Percentiles rank a stretch among this genome's conserved stretches.
These are phyloP conservation scores for Hydrozoanthus tunicans DNA, from an alignment of 64 coral and sea anemone species.

Conservation along the genomic window DNA sequence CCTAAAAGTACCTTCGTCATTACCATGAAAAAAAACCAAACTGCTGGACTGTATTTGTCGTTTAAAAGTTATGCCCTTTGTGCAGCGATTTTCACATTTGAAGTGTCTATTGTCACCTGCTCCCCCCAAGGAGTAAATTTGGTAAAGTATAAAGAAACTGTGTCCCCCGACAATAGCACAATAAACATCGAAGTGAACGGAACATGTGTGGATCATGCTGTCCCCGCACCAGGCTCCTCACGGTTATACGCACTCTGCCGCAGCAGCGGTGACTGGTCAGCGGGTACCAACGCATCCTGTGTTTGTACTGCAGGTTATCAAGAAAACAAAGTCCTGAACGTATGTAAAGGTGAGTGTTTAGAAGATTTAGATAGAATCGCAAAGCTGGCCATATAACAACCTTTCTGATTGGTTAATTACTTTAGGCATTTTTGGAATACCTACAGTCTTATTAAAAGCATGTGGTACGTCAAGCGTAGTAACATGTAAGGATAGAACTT, in stretches of 20 bases:
- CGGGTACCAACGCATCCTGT: not conserved
- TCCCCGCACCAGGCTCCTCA: no score
- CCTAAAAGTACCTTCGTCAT: no score
- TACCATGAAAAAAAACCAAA: no score
- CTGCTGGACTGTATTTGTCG: not conserved
- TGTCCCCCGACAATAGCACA: not conserved
- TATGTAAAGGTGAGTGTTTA: not conserved
- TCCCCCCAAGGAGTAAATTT: not conserved
- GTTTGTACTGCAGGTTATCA: constrained; percentile 1
- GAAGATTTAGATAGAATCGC: no score
- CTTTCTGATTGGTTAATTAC: no score
- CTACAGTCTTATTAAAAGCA: no score
- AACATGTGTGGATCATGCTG: not conserved
- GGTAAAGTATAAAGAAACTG: constrained; percentile 1
- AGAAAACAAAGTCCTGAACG: not conserved
- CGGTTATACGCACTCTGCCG: no score
- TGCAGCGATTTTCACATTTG: not conserved
- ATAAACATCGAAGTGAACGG: not conserved
- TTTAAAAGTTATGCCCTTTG: not conserved
- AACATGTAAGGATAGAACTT: no score
- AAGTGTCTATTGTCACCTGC: constrained; percentile 1
- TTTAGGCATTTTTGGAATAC: no score
- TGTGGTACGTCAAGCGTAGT: no score
- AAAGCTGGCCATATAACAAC: no score
- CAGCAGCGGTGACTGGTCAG: not conserved